Conservation (phyloP, 2,888 invertebrate genomes). For the Augochlorella aurata region DNA sequence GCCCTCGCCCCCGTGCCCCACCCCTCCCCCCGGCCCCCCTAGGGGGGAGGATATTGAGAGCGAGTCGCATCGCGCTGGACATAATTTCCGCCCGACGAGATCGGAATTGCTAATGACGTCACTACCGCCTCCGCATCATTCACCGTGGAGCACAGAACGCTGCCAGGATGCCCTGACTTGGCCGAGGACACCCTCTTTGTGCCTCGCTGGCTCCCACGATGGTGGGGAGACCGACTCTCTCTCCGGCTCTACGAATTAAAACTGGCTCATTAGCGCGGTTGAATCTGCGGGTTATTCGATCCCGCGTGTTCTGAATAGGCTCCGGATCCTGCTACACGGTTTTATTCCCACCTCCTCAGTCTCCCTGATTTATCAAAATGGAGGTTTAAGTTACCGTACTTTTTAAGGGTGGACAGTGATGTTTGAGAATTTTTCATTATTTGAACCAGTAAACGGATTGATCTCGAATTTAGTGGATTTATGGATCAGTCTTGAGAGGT, state of each 20-base stretch:
- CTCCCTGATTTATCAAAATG: neutral
- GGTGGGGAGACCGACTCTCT: neutral
- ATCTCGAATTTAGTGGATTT: neutral
- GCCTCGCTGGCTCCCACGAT: neutral
- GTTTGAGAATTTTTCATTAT: neutral
- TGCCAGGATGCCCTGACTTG: slow-evolving; percentile 36
- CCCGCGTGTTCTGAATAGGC: neutral
- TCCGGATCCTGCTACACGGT: neutral
- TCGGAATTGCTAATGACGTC: slow-evolving; percentile 82
- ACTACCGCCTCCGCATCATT: slow-evolving; percentile 80
- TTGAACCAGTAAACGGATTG: neutral
- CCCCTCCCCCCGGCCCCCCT: neutral
- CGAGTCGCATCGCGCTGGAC: slow-evolving; percentile 81
- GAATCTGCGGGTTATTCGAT: neutral
- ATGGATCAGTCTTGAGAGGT: neutral
- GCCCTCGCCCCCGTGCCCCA: neutral
- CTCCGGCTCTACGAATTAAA: neutral
- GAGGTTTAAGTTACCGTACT: neutral
- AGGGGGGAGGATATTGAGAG: slow-evolving; percentile 80
- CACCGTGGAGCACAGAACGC: slow-evolving; percentile 58
- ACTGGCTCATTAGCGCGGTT: slow-evolving; percentile 1
- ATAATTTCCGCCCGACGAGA: slow-evolving; percentile 82
- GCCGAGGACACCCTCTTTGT: slow-evolving; percentile 21
- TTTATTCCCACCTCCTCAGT: neutral
- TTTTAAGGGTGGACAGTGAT: neutral